A percentile compares a stretch with the other conserved stretches of the same genome.
Conservation (phyloP, 1,140 invertebrate genomes). For the Teleogryllus occipitalis region DNA sequence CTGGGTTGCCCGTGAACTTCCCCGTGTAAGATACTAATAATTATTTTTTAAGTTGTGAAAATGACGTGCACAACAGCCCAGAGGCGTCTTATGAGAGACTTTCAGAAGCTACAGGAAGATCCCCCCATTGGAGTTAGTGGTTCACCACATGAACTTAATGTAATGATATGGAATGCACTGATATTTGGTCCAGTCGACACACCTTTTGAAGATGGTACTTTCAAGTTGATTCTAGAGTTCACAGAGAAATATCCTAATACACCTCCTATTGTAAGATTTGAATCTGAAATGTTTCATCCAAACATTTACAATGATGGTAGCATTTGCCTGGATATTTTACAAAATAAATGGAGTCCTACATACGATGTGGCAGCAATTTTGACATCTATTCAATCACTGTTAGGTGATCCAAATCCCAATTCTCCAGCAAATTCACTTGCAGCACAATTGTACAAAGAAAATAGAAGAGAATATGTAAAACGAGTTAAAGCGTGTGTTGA, state of each 20-base stretch:
- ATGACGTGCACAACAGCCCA: conserved; percentile 91
- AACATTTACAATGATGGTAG: conserved; percentile 99
- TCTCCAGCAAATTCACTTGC: conserved; percentile 94
- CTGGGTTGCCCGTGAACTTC: too few species aligned
- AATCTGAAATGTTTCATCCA: conserved; percentile 99
- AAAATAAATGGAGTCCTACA: conserved; percentile 99
- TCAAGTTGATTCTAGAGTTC: conserved; percentile 99
- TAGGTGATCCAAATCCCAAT: conserved; percentile 95
- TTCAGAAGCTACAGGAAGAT: conserved; percentile 98
- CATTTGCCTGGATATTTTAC: conserved; percentile 98
- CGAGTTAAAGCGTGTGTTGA: conserved; percentile 93
- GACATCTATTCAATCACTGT: conserved; percentile 83
- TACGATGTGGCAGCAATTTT: conserved; percentile 99
- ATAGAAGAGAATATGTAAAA: conserved; percentile 92
- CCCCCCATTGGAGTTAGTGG: conserved; percentile 97
- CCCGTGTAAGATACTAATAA: too few species aligned
- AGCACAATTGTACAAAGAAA: conserved; percentile 92
- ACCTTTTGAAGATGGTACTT: conserved; percentile 99
- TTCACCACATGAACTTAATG: conserved; percentile 97
- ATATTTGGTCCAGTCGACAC: conserved; percentile 99
- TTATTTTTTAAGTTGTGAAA: not conserved
- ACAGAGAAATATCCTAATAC: conserved; percentile 99
- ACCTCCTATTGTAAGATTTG: conserved; percentile 97
- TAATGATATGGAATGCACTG: conserved; percentile 99
- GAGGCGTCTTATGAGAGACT: conserved; percentile 95